phyloP scores from a whole-genome alignment of 2,113 vertebrate genomes.

The Cebidichthys violaceus region DNA sequence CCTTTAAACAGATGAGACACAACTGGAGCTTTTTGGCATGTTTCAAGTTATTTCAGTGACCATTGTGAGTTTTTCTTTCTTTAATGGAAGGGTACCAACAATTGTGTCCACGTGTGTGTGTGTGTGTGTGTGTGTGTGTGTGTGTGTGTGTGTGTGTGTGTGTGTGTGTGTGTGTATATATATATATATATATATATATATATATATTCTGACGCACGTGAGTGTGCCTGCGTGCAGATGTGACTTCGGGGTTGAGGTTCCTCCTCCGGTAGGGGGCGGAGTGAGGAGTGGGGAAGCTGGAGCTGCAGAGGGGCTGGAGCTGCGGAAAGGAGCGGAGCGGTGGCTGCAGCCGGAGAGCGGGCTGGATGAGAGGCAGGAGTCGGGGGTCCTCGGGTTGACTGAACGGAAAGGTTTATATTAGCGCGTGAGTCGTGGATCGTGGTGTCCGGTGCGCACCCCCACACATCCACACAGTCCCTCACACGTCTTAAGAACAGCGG shows the following conservation, averaged over 20 bases:
- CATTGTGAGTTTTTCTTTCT: too few relatives aligned
- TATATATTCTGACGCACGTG: not conserved
- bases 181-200: too few relatives aligned
- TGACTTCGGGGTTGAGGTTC: constrained; percentile 40
- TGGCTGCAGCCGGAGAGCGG: constrained; percentile 47
- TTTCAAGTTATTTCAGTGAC: too few relatives aligned
- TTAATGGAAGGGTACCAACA: too few relatives aligned
- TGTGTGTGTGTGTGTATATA: too few relatives aligned
- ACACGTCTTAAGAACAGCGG: constrained; percentile 57
- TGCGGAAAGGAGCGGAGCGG: constrained; percentile 58
- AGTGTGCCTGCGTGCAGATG: constrained; percentile 56
- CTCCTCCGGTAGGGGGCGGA: constrained; percentile 66
- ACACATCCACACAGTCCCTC: constrained; percentile 11
- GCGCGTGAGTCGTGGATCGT: not conserved
- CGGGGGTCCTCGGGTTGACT: constrained; percentile 3
- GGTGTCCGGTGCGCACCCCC: constrained; percentile 16
- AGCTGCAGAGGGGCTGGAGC: constrained; percentile 59
- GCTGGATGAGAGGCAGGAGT: constrained; percentile 11
- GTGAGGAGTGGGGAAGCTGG: constrained; percentile 44
- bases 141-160: too few relatives aligned
- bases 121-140: too few relatives aligned
- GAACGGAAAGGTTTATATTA: not conserved
- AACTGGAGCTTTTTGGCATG: too few relatives aligned
- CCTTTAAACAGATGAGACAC: too few relatives aligned
- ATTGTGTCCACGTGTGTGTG: too few relatives aligned